Base-by-base conservation (phyloP, 1,140 invertebrate species). In the Philotrypesis tridentata region DNA sequence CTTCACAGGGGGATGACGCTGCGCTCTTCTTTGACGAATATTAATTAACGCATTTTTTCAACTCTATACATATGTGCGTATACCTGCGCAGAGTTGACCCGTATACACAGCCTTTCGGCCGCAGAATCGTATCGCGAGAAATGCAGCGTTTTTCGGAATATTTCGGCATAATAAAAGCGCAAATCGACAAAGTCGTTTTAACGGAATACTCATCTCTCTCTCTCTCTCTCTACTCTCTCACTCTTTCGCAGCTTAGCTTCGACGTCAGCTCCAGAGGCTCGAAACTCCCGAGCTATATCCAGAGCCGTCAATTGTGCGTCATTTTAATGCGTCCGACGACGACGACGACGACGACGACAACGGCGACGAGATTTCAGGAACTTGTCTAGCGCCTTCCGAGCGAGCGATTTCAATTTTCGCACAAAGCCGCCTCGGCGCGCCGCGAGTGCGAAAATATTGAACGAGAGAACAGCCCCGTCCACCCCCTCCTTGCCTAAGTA, bases 391-490 rank as follows among this genome's bases (percentile, higher is more conserved):
- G 25, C 27, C 33, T 27, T 12, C 25, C 2, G 25, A 67, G 63
- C 27, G 63, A 48, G 68, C 68, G 67, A 79, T 60, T 79, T 31
- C 77, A 72, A 79, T 79, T 79, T 79, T 43, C 55, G 4, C 14
- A 55, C 67, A 79, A 72, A 79, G 63, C 17, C 40, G 63, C 17
- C 40, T 60, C 12, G 2, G 55, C 55, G 25, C 21, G 23, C 25
- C 4, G 3, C 61, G 61, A 29, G 61, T 55, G 25, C 77, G 68
- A 63, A 72, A 79, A 79, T 72, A 72, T 48, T 70, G 77, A 55
- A 0, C n/a, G 68, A 25, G 9, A 8, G 31, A 4, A 1, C 68
- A 0, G 71, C 48, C n/a, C n/a, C n/a, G n/a, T n/a, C n/a, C n/a
- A n/a, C n/a, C n/a, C n/a, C n/a, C n/a, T n/a, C n/a, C n/a, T n/a